These are phyloP conservation scores for Helicoverpa armigera DNA, from an alignment of 1,140 invertebrate genomes.

Conservation along the genomic window DNA sequence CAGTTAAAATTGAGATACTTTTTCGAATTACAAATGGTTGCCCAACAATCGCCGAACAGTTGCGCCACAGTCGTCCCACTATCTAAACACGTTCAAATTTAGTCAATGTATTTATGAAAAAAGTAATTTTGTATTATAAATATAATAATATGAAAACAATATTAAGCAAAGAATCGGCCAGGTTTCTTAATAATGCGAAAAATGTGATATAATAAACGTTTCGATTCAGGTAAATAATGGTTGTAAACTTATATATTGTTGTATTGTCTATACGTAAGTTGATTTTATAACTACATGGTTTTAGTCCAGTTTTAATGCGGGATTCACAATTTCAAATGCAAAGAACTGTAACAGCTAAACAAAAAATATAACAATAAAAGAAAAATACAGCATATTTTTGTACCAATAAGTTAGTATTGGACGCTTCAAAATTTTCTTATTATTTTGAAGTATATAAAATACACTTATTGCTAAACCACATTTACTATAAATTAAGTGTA, in stretches of 20 bases:
- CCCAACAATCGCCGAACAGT: background rate
- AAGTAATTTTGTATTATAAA: conserved; percentile 46
- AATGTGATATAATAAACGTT: conserved; percentile 53
- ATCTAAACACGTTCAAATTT: conserved; percentile 44
- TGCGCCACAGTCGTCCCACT: conserved; percentile 30
- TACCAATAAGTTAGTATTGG: background rate
- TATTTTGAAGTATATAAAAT: background rate
- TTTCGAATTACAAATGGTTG: background rate
- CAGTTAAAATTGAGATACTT: background rate
- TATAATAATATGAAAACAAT: conserved; percentile 17
- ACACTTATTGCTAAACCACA: no score
- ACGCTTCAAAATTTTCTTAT: background rate
- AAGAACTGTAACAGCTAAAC: no score
- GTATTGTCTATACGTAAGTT: conserved; percentile 50
- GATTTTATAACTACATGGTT: conserved; percentile 41
- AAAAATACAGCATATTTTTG: no score
- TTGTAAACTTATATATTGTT: conserved; percentile 51
- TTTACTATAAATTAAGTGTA: no score
- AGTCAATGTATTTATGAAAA: conserved; percentile 51
- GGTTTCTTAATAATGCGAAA: conserved; percentile 57
- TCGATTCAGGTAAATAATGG: conserved; percentile 49
- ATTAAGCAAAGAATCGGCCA: conserved; percentile 52
- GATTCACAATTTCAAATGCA: no score
- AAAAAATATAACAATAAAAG: no score
- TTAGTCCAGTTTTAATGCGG: conserved; percentile 34